Evolutionary conservation across 2,113 vertebrate species (phyloP).

Genomic region (Rhinolophus ferrumequinum): DNA sequence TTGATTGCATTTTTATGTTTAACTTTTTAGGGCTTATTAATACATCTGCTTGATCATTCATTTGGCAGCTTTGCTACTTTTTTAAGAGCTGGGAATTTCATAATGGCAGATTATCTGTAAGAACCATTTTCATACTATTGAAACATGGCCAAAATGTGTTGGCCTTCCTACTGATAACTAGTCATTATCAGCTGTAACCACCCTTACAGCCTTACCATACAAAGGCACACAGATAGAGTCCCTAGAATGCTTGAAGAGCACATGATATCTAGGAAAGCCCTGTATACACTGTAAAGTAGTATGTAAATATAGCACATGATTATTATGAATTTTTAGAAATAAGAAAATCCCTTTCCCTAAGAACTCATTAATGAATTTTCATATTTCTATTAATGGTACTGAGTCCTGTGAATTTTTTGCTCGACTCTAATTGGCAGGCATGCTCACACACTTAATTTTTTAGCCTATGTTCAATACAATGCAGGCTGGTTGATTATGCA

Average conservation of each 20-base stretch:
- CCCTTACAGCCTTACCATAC: background rate
- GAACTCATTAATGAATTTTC: background rate
- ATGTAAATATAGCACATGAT: background rate
- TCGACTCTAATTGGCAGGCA: background rate
- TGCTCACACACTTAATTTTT: background rate
- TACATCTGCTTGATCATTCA: background rate
- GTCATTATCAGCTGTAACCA: slow-evolving; percentile 46
- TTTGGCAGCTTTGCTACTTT: background rate
- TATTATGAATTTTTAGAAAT: slow-evolving; percentile 6
- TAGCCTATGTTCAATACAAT: background rate
- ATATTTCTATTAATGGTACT: background rate
- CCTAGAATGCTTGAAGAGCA: background rate
- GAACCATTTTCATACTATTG: slow-evolving; percentile 41
- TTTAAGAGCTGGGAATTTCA: slow-evolving; percentile 14
- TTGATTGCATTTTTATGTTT: background rate
- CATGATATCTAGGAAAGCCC: background rate
- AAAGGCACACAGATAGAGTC: background rate
- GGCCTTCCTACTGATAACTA: slow-evolving; percentile 54
- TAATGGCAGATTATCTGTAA: slow-evolving; percentile 36
- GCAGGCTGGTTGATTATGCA: background rate
- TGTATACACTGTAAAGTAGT: background rate
- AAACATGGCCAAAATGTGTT: slow-evolving; percentile 34
- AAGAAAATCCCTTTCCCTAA: background rate
- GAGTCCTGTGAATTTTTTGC: background rate
- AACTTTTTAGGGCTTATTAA: background rate